These are phyloP conservation scores for Crocidura indochinensis DNA, from an alignment of 2,797 vertebrate species.

Conservation along the genomic window DNA sequence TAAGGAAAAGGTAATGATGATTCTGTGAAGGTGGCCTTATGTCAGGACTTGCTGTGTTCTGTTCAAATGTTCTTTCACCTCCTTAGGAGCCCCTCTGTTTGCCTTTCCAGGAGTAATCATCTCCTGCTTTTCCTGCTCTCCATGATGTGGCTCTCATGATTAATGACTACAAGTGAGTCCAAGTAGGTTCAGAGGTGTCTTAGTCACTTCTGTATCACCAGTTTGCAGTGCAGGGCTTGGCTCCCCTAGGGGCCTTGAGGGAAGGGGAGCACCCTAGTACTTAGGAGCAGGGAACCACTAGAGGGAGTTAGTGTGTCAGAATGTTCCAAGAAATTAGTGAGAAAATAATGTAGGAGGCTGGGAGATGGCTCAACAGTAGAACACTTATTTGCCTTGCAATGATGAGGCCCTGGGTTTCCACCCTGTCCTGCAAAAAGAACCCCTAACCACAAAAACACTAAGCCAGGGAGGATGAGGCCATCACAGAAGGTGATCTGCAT, in stretches of 20 bases:
- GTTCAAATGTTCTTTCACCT: background rate
- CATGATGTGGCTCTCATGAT: background rate
- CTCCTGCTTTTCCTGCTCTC: background rate
- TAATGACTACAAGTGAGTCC: background rate
- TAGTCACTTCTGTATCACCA: background rate
- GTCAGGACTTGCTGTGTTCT: too few relatives aligned
- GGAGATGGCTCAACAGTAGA: background rate
- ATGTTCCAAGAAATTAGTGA: background rate
- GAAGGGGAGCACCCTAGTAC: background rate
- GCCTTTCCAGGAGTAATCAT: background rate
- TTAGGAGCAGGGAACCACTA: background rate
- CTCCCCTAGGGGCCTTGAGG: background rate
- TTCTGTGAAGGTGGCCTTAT: too few relatives aligned
- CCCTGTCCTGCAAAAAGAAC: too few relatives aligned
- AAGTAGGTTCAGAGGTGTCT: background rate
- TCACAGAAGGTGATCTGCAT: background rate
- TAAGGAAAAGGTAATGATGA: too few relatives aligned
- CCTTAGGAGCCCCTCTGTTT: background rate
- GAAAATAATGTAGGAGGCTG: background rate
- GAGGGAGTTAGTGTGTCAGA: background rate
- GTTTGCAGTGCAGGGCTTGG: background rate
- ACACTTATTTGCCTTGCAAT: background rate
- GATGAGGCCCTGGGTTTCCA: too few relatives aligned
- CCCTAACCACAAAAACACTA: too few relatives aligned
- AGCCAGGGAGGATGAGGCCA: background rate